These are phyloP conservation scores for Poeciliopsis presidionis DNA, from an alignment of 2,797 vertebrate species.

Conservation along the genomic window DNA sequence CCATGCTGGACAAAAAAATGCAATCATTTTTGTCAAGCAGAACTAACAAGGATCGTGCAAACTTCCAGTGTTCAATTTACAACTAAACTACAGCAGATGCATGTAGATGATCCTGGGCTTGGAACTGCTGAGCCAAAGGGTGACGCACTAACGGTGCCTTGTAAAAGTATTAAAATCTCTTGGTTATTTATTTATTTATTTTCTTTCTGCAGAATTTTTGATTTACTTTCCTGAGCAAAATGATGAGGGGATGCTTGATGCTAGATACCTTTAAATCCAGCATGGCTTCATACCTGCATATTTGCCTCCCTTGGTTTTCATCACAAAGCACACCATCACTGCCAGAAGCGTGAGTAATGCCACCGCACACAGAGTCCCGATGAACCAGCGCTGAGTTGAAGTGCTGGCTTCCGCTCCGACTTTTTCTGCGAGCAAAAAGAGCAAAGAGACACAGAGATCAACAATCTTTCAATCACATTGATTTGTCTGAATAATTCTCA, in stretches of 20 bases:
- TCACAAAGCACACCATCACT: slow-evolving; percentile 89
- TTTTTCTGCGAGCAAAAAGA: slow-evolving; percentile 70
- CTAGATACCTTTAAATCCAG: slow-evolving; percentile 14
- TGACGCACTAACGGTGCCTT: slow-evolving; percentile 8
- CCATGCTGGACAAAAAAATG: slow-evolving; percentile 40
- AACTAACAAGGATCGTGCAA: slow-evolving; percentile 9
- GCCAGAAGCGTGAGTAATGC: slow-evolving; percentile 86
- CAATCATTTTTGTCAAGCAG: slow-evolving; percentile 48
- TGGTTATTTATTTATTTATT: background rate
- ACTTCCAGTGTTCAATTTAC: slow-evolving; percentile 22
- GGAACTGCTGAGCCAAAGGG: slow-evolving; percentile 24
- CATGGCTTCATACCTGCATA: slow-evolving; percentile 89
- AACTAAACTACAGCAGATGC: slow-evolving; percentile 12
- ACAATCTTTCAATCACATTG: background rate
- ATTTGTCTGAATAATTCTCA: slow-evolving; percentile 15
- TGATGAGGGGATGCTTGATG: slow-evolving; percentile 10
- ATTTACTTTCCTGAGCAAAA: slow-evolving; percentile 40
- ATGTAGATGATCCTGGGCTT: slow-evolving; percentile 11
- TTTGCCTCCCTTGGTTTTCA: slow-evolving; percentile 91
- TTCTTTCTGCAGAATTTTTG: slow-evolving; percentile 18
- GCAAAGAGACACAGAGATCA: slow-evolving; percentile 27
- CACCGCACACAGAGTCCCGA: slow-evolving; percentile 90
- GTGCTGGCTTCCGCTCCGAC: slow-evolving; percentile 71
- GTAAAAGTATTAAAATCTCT: background rate
- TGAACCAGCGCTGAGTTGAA: slow-evolving; percentile 88